These are phyloP conservation scores for Carcina quercana DNA, from an alignment of 2,888 invertebrate genomes.

Conservation along the genomic window DNA sequence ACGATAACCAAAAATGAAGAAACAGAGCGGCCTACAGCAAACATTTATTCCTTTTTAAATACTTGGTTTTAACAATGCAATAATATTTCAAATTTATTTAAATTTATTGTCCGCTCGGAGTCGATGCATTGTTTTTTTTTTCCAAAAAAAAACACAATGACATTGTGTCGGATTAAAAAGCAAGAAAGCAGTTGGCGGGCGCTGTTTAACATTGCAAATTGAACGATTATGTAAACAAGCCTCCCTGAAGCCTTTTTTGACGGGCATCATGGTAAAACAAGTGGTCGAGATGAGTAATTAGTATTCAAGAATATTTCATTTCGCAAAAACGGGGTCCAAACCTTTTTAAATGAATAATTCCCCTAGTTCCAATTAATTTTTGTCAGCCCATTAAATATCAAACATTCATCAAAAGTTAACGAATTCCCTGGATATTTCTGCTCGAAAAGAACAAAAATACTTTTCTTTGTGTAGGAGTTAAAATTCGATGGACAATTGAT, in stretches of 20 bases:
- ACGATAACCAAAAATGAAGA: too few relatives aligned
- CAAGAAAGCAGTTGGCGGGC: conserved; percentile 48
- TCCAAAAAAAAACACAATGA: conserved; percentile 26
- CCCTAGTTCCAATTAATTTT: too few relatives aligned
- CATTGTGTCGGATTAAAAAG: conserved; percentile 39
- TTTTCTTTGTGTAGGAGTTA: too few relatives aligned
- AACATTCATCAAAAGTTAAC: too few relatives aligned
- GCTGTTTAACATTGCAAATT: conserved; percentile 69
- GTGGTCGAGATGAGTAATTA: conserved; percentile 38
- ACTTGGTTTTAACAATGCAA: conserved; percentile 2
- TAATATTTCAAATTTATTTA: conserved; percentile 29
- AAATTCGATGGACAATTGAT: too few relatives aligned
- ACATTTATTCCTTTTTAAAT: too few relatives aligned
- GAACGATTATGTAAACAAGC: conserved; percentile 67
- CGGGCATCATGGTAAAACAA: conserved; percentile 38
- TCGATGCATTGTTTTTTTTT: conserved; percentile 26
- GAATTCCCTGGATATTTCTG: too few relatives aligned
- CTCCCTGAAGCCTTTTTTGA: conserved; percentile 55
- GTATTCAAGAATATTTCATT: conserved; percentile 53
- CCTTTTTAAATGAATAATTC: too few relatives aligned
- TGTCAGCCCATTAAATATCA: too few relatives aligned
- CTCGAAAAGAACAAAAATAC: too few relatives aligned
- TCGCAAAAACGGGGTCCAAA: conserved; percentile 8
- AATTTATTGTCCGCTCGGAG: conserved; percentile 31
- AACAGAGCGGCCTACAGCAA: too few relatives aligned